Conservation (phyloP, 2,113 vertebrate species). For the Heliornis fulica region DNA sequence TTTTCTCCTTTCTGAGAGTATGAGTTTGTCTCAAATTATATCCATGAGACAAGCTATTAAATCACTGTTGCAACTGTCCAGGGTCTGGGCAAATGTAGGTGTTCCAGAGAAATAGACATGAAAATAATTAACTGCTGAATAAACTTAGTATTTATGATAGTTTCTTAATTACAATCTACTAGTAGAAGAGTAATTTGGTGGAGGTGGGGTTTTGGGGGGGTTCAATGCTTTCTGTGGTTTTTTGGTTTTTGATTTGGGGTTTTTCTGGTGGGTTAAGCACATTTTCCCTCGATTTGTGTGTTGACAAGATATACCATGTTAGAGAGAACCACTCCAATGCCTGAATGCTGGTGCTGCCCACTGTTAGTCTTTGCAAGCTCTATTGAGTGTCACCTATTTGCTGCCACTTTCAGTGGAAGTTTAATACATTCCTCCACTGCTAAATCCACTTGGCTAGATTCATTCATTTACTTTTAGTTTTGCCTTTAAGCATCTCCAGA, state of each 20-base stretch:
- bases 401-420: not conserved
- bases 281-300: not conserved
- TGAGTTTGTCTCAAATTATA: not conserved
- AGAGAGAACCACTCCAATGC: not conserved
- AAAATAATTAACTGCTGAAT: not conserved
- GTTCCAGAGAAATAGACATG: not conserved
- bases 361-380: not conserved
- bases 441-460: not conserved
- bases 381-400: not conserved
- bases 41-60: not conserved
- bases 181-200: not conserved
- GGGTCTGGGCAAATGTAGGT: not conserved
- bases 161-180: not conserved
- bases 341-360: not conserved
- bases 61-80: not conserved
- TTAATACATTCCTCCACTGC: not conserved
- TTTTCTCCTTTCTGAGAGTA: not conserved
- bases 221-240: too few species aligned
- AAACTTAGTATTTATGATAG: not conserved
- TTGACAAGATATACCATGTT: not conserved
- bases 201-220: too few species aligned
- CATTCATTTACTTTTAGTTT: slow-evolving; percentile 26
- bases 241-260: too few species aligned
- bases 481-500: slow-evolving; percentile 41
- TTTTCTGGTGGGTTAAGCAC: not conserved